Evolutionary conservation across 2,888 invertebrate species (phyloP), one percentile per base, ranked within the genome.

Genomic region (Timema cristinae): DNA sequence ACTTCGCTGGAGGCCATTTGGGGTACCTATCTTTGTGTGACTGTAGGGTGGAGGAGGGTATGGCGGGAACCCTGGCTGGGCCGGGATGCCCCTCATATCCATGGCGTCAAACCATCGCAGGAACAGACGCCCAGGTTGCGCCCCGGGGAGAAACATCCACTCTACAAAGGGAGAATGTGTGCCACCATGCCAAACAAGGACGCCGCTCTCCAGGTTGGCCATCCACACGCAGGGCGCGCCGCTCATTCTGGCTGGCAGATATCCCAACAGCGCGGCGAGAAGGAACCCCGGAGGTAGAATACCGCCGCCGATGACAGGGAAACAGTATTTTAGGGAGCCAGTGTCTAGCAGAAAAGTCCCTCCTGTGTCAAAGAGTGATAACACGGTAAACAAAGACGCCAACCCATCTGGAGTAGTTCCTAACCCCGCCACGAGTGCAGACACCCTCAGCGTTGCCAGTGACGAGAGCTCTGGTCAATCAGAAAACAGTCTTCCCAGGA

Each of bases 161-260:
- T 32, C 32, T 32, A 32, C 32, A 32, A 32, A 32, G 32, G 32
- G 32, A 32, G 32, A 32, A 32, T 32, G 32, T 4, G 32, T 32
- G 32, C 32, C 32, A 2, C 32, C 32, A 32, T 32, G 32, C 32
- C 32, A 32, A 32, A 32, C 32, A 4, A 32, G 79, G 49, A 81
- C 86, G 76, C 88, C 89, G 63, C 87, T 93, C 75, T 89, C 92
- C 10, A 88, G 91, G 78, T 82, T 94, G 75, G 93, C 93, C 13
- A 90, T 91, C 79, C 93, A 94, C 81, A 91, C 93, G 7, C 93
- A 93, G 81, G 94, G 94, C 63, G 91, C 91, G 66, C 94, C 94
- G n/a, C 85, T 94, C 75, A 91, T 94, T 76, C 86, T 92, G 73
- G 85, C 91, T 77, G 88, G 90, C 77, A 84, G 88, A 77, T 88